Evolutionary conservation across 2,797 vertebrate genomes (phyloP).

Genomic region (Lates japonicus): DNA sequence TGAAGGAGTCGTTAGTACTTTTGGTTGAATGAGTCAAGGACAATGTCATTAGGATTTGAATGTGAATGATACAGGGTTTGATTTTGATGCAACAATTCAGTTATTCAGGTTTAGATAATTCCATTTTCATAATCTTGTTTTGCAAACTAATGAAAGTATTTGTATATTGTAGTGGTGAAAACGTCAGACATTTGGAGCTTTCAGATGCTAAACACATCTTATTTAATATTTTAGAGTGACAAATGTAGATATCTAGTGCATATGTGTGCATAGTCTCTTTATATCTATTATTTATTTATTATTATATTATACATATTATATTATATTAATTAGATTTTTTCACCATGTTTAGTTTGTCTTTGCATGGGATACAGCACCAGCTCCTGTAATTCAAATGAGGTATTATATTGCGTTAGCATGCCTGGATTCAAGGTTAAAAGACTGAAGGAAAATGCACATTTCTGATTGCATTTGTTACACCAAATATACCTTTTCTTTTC

Average conservation of each 20-base stretch:
- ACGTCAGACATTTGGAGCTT: neutral
- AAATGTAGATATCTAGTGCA: neutral
- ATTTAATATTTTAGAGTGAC: slow-evolving; percentile 11
- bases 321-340: neutral
- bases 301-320: too few species aligned
- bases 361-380: neutral
- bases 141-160: slow-evolving; percentile 16
- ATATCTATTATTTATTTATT: neutral
- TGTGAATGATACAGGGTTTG: slow-evolving; percentile 18
- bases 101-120: slow-evolving; percentile 42
- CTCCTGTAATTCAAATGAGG: neutral
- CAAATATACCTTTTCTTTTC: neutral
- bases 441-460: neutral
- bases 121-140: slow-evolving; percentile 53
- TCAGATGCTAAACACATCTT: neutral
- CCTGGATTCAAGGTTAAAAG: too few species aligned
- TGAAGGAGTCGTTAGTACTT: slow-evolving; percentile 11
- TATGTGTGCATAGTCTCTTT: neutral
- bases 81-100: slow-evolving; percentile 23
- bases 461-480: neutral
- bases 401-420: neutral
- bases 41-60: slow-evolving; percentile 38
- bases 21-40: slow-evolving; percentile 59
- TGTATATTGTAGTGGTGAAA: neutral
- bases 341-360: neutral